Percentiles rank a stretch among this genome's conserved stretches.
These are phyloP conservation scores for Calonectris borealis DNA, from an alignment of 2,113 vertebrate species.

Conservation along the genomic window DNA sequence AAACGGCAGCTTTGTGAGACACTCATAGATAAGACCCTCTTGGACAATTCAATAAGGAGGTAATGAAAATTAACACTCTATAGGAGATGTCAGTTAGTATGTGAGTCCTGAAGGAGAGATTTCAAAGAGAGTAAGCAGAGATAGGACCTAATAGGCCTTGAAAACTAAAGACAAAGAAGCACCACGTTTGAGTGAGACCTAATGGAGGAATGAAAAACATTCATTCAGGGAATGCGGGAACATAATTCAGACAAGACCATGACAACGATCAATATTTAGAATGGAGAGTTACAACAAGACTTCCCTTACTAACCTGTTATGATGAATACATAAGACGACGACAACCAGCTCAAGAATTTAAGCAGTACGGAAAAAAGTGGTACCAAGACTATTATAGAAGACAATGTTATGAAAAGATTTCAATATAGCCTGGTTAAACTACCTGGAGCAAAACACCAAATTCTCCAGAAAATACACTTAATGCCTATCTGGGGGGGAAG, in stretches of 20 bases:
- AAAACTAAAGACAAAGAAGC: not conserved
- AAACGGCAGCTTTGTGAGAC: not conserved
- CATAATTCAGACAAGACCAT: not conserved
- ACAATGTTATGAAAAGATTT: not conserved
- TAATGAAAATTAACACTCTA: not conserved
- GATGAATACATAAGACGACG: not conserved
- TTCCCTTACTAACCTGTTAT: not conserved
- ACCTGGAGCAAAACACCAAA: not conserved
- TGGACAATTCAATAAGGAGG: not conserved
- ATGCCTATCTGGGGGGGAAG: no score
- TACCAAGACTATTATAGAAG: not conserved
- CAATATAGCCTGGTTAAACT: not conserved
- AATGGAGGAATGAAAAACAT: not conserved
- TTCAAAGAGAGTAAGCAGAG: not conserved
- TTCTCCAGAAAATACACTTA: not conserved
- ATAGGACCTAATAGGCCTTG: not conserved
- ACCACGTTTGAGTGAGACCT: not conserved
- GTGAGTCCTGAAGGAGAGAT: not conserved
- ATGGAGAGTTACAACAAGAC: not conserved
- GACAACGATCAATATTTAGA: not conserved
- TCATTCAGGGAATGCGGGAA: not conserved
- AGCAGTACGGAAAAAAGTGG: not conserved
- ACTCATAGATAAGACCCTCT: not conserved
- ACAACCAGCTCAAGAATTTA: not conserved
- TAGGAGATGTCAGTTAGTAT: not conserved